Base-by-base conservation (phyloP, 2,113 vertebrate species). In the Nesogale talazaci region DNA sequence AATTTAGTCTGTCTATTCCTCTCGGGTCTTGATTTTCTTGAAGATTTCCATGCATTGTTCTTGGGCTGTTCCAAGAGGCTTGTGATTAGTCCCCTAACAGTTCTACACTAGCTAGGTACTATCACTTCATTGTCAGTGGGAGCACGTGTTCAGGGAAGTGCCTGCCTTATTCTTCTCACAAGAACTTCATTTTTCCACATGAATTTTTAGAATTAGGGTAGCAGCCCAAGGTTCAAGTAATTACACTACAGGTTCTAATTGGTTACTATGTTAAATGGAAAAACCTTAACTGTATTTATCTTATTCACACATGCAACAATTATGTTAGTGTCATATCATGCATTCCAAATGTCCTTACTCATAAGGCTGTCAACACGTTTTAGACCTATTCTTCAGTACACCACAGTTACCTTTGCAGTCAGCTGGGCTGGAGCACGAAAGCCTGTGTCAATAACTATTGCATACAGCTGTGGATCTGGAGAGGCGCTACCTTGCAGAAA, bases 391-490 rank as follows among this genome's bases (percentile, higher is more conserved):
- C 14, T 52, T 52, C 46, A 52, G 46, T 8, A 52, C 25, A 8
- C 2, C 10, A 17, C 3, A 31, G 17, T 63, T 94, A 99, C 99
- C 98, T 98, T 98, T 40, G 98, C 98, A 17, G 97, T 98, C 93
- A 98, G 97, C 19, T 6, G 77, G 67, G 97, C 92, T 0, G 97
- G 97, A 27, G 99, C 97, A 87, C 98, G 97, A 90, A 98, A 97
- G 59, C 98, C 98, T 0, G 98, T 98, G 97, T 98, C 97, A n/a
- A 98, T 63, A 2, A 98, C 98, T 0, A 99, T 96, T 0, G 97
- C 95, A 14, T 99, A 99, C 4, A 98, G 93, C 72, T 97, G 96
- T 5, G 82, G 96, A 84, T 98, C 96, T 17, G 79, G 87, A 0
- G 89, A 95, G 19, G 86, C 59, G 79, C 97, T 98, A 92, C 98